Evolutionary conservation across 2,888 invertebrate species (phyloP), one percentile per base, ranked within the genome.

Genomic region (Neoascia interrupta): DNA sequence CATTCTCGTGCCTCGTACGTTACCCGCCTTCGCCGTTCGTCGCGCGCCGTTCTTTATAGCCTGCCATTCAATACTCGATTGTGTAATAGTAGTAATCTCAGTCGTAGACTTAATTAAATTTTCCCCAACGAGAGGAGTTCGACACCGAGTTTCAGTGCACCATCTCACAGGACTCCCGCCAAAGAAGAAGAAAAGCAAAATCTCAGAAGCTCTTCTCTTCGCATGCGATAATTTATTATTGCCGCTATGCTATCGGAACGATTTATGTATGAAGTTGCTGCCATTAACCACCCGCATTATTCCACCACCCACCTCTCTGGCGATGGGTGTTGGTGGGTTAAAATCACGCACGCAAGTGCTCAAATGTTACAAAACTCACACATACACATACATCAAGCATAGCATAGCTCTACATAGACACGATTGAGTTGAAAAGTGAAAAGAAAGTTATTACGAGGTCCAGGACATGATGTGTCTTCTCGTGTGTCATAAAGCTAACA

Each of bases 91-190:
- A 45, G 74, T 64, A 76, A 76, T 63, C 75, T 53, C 64, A 60
- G 60, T 72, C 76, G 72, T 53, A 60, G 76, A 76, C 76, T 76
- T 76, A 76, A 76, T 76, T 70, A 76, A 76, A 76, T 76, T 72
- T 41, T 37, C 58, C 51, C 51, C 43, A 43, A 41, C 28, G 39
- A 64, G n/a, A n/a, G 39, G 26, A 49, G n/a, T 45, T 15, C 58
- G 1, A 60, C 58, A 56, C 45, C 37, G 16, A 64, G 49, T 51
- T 31, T 5, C 37, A 6, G 13, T 13, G 3, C n/a, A 10, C 28
- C 19, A 11, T 4, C 19, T 4, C 26, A 1, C 3, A n/a, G 21
- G 23, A 15, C 39, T 39, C 31, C 6, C 45, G 11, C 10, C 15
- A 47, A 31, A 28, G 16, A 18, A 37, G 23, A 41, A 51, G 21